These are phyloP conservation scores for Leptobrachium ailaonicum DNA, from an alignment of 2,113 vertebrate genomes.

Conservation along the genomic window DNA sequence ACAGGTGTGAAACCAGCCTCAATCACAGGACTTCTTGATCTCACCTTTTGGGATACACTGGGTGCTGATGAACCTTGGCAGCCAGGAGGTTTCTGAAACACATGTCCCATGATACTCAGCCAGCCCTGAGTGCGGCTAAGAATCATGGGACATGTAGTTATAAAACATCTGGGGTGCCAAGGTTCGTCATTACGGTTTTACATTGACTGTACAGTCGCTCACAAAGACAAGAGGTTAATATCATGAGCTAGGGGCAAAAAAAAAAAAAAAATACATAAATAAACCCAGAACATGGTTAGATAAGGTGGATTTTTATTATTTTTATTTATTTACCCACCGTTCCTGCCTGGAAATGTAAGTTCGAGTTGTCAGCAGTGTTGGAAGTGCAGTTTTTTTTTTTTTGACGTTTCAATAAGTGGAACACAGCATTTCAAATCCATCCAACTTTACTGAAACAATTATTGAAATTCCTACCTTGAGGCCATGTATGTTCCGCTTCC, in stretches of 20 bases:
- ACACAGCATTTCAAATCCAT: slow-evolving; percentile 97
- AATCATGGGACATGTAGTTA: no score
- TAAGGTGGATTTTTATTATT: background rate
- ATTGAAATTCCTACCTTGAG: slow-evolving; percentile 99
- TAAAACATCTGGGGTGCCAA: no score
- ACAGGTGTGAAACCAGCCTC: no score
- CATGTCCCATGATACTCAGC: no score
- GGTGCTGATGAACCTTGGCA: no score
- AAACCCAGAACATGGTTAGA: background rate
- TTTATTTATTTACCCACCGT: background rate
- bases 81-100: no score
- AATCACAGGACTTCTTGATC: no score
- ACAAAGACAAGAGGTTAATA: slow-evolving; percentile 18
- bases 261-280: no score
- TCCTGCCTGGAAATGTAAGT: slow-evolving; percentile 44
- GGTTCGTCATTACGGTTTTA: no score
- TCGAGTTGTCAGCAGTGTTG: slow-evolving; percentile 73
- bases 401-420: slow-evolving; percentile 99
- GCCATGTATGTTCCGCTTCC: slow-evolving; percentile 99
- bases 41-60: no score
- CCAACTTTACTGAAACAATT: slow-evolving; percentile 98
- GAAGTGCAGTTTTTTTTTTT: slow-evolving; percentile 78
- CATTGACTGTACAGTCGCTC: no score
- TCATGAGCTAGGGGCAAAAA: background rate
- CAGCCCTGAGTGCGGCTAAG: no score